Conservation (phyloP, 2,888 invertebrate genomes). For the Pycnomerus fuliginosus region DNA sequence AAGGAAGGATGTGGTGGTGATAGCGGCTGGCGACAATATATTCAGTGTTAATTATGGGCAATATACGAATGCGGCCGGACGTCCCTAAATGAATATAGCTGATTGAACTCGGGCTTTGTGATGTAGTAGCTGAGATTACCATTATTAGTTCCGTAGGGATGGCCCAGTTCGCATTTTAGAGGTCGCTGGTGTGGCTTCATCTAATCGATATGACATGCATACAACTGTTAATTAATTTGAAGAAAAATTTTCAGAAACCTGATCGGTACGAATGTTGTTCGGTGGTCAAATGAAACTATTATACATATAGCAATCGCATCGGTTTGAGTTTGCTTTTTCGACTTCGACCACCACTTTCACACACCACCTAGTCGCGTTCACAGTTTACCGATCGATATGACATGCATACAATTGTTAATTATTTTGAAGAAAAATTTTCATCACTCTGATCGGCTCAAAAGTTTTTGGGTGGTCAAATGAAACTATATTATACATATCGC, state of each 20-base stretch:
- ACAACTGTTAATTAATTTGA: no score
- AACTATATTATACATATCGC: background rate
- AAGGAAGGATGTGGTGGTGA: constrained; percentile 29
- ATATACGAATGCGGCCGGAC: constrained; percentile 31
- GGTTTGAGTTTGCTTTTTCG: constrained; percentile 5
- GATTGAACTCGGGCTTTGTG: constrained; percentile 34
- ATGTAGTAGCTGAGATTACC: constrained; percentile 28
- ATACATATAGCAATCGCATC: background rate
- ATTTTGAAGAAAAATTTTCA: no score
- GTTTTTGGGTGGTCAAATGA: no score
- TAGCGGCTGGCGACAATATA: constrained; percentile 30
- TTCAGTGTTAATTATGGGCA: constrained; percentile 32
- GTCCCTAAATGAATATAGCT: constrained; percentile 34
- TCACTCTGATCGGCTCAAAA: no score
- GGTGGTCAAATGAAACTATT: background rate
- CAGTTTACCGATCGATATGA: no score
- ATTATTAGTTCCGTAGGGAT: constrained; percentile 29
- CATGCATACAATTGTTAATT: no score
- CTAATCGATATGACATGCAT: constrained; percentile 10
- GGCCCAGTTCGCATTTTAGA: constrained; percentile 12
- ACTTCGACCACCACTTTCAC: constrained; percentile 12
- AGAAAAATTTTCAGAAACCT: no score
- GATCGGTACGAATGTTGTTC: no score
- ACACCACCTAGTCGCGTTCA: constrained; percentile 7
- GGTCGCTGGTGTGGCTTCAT: constrained; percentile 6